These are phyloP conservation scores for Actinia tenebrosa DNA, from an alignment of 64 coral and sea anemone species.

Conservation along the genomic window DNA sequence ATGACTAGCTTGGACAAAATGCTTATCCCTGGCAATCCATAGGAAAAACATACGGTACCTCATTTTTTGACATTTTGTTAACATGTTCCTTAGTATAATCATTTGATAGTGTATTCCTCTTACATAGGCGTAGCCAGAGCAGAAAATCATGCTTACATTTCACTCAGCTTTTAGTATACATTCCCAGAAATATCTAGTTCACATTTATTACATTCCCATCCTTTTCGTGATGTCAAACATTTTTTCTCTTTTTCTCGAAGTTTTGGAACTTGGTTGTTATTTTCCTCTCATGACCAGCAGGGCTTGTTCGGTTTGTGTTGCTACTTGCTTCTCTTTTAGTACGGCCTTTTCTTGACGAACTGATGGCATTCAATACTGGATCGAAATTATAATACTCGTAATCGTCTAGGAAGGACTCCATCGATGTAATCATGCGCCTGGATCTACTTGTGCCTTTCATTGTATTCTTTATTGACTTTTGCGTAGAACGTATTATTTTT, in stretches of 20 bases:
- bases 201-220: neutral
- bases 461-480: neutral
- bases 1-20: no score
- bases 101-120: no score
- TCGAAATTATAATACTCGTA: constrained; percentile 89
- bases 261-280: constrained; percentile 67
- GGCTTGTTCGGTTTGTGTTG: constrained; percentile 78
- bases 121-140: no score
- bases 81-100: no score
- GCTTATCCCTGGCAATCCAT: no score
- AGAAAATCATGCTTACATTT: no score
- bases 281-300: constrained; percentile 85
- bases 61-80: no score
- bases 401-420: constrained; percentile 75
- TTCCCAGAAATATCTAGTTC: neutral
- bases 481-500: neutral
- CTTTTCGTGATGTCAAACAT: no score
- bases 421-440: constrained; percentile 41
- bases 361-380: constrained; percentile 21
- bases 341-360: constrained; percentile 68
- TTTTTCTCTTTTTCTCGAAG: constrained; percentile 77
- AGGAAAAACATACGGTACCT: no score
- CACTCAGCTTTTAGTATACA: no score
- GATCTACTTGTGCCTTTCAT: constrained; percentile 64
- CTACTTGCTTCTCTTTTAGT: constrained; percentile 75